Base-by-base conservation (phyloP, 1,140 invertebrate species). In the Philopotamus ludificatus region DNA sequence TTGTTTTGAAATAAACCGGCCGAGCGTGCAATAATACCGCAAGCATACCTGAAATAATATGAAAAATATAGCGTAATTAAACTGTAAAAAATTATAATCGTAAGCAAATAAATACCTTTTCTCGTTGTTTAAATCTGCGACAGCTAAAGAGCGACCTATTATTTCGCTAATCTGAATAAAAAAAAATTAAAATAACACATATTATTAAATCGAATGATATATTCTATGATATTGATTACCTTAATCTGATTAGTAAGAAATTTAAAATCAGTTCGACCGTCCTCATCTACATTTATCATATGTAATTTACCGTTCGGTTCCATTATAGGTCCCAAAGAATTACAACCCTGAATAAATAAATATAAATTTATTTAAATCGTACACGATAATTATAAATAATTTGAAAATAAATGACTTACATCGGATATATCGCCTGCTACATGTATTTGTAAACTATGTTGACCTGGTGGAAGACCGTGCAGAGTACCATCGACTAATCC, bases 21-120 rank as follows among this genome's bases (percentile, higher is more conserved):
- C 44, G 87, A 86, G 68, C 87, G 77, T 21, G 87, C 86, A 60
- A 89, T 86, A 51, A 89, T 85, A 2, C 86, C 87, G 76, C 86
- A 87, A n/a, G 83, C 81, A 21, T 87, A 68, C 73, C 85, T 87
- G 68, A 28, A 57, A 53, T 47, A n/a, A n/a, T n/a, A n/a, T n/a
- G n/a, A n/a, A n/a, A n/a, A n/a, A n/a, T n/a, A n/a, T n/a, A n/a
- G n/a, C n/a, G n/a, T n/a, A n/a, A n/a, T n/a, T n/a, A n/a, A n/a
- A n/a, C n/a, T n/a, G n/a, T n/a, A n/a, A n/a, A n/a, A n/a, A n/a
- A n/a, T n/a, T n/a, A n/a, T n/a, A n/a, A n/a, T n/a, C n/a, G n/a
- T n/a, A n/a, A n/a, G n/a, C n/a, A n/a, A 8, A 10, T 10, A 49
- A 20, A 59, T 60, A 68, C 67, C 63, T 65, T 62, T 58, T 65